Conservation (phyloP, 2,113 vertebrate species). For the Neopipo cinnamomea region DNA sequence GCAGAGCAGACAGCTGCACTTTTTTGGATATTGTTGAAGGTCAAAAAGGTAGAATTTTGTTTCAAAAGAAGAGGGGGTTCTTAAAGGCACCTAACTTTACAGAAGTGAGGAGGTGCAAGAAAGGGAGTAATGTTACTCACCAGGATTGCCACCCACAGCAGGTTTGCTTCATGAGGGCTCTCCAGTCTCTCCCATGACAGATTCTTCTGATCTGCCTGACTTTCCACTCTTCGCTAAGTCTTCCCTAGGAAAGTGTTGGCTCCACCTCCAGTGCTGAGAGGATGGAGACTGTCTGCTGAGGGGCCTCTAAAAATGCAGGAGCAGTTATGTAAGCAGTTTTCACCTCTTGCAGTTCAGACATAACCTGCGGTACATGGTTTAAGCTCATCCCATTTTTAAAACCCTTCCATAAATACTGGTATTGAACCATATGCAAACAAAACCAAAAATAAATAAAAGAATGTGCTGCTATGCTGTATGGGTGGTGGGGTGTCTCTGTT, state of each 20-base stretch:
- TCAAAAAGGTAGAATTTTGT: neutral
- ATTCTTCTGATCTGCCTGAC: neutral
- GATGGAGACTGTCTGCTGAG: neutral
- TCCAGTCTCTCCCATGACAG: neutral
- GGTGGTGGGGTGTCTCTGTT: neutral
- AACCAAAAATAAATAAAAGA: neutral
- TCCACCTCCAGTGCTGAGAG: neutral
- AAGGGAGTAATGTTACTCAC: neutral
- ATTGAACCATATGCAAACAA: neutral
- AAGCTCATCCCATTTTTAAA: neutral
- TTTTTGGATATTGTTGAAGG: neutral
- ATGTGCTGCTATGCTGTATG: neutral
- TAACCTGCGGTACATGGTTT: neutral
- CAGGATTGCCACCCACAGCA: neutral
- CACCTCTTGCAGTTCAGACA: neutral
- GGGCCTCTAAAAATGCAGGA: neutral
- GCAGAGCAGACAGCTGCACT: neutral
- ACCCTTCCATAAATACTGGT: neutral
- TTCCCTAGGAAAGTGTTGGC: neutral
- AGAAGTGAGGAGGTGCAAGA: neutral
- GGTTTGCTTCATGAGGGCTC: neutral
- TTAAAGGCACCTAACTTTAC: neutral
- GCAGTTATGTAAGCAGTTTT: neutral
- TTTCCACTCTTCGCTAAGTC: neutral
- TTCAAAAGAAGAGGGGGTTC: neutral